Percentiles rank a stretch among this genome's conserved stretches.
phyloP scores from a whole-genome alignment of 2,888 invertebrate genomes.

The Drosophila subsilvestris region DNA sequence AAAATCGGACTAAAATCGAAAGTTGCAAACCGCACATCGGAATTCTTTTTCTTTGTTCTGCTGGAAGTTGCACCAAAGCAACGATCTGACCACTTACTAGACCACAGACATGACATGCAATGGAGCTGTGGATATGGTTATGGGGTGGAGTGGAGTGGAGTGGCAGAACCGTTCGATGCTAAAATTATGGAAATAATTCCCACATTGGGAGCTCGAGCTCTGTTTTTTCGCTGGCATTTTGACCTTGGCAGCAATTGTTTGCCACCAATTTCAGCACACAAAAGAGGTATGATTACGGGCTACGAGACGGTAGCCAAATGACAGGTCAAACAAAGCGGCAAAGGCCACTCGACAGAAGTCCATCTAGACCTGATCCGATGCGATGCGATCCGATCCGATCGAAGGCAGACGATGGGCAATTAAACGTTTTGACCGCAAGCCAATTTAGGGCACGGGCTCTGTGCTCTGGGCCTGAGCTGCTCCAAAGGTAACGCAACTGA shows the following conservation, averaged over 20 bases:
- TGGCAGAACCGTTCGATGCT: conserved; percentile 41
- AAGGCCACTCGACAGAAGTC: conserved; percentile 7
- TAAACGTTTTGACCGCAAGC: conserved; percentile 83
- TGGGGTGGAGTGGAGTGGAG: conserved; percentile 45
- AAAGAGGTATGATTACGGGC: conserved; percentile 30
- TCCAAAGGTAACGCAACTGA: conserved; percentile 35
- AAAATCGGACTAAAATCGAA: conserved; percentile 62
- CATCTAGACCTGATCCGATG: conserved; percentile 12
- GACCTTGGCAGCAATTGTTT: conserved; percentile 79
- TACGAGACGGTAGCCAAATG: conserved; percentile 49
- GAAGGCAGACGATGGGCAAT: conserved; percentile 52
- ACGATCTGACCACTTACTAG: conserved; percentile 48
- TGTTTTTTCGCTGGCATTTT: conserved; percentile 46
- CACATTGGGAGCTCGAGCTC: conserved; percentile 25
- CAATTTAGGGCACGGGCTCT: conserved; percentile 73
- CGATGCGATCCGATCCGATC: conserved; percentile 15
- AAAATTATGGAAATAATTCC: conserved; percentile 36
- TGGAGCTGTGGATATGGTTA: conserved; percentile 4
- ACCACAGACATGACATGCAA: conserved; percentile 71
- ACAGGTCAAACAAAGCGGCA: conserved; percentile 55
- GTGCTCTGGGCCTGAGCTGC: conserved; percentile 17
- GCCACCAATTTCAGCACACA: conserved; percentile 33
- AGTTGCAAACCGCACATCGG: conserved; percentile 63
- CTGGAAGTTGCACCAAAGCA: too few species aligned
- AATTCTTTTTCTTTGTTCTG: conserved; percentile 28